Conservation (phyloP, 1,140 invertebrate species). For the Magallana gigas region DNA sequence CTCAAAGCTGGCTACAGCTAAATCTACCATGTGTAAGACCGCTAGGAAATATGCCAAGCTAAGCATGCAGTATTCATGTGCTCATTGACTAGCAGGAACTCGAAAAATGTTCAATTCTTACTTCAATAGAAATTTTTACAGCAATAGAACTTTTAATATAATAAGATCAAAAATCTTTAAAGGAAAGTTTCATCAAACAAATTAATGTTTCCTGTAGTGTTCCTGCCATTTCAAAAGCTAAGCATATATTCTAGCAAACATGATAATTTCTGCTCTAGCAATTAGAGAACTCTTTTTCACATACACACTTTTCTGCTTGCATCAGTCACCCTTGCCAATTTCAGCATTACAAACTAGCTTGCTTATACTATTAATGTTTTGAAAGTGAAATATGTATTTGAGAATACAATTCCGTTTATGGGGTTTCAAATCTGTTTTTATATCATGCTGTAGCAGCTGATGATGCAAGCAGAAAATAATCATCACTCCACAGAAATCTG, state of each 20-base stretch:
- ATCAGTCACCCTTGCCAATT: background rate
- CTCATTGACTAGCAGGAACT: background rate
- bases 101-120: background rate
- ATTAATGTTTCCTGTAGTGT: background rate
- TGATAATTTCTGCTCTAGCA: slow-evolving; percentile 30
- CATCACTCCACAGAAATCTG: slow-evolving; percentile 34
- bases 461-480: slow-evolving; percentile 21
- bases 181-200: background rate
- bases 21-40: slow-evolving; percentile 8
- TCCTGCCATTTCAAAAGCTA: slow-evolving; percentile 4
- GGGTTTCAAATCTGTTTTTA: too few relatives aligned
- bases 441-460: background rate
- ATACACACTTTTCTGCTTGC: background rate
- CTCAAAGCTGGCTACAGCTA: slow-evolving; percentile 9
- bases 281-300: background rate
- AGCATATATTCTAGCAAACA: slow-evolving; percentile 28
- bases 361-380: too few relatives aligned
- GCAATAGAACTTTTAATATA: too few relatives aligned
- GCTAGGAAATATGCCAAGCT: slow-evolving; percentile 8
- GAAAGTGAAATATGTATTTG: too few relatives aligned
- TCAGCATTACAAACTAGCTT: too few relatives aligned
- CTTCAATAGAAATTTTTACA: background rate
- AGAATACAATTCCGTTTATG: too few relatives aligned
- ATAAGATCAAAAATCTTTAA: background rate
- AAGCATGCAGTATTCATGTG: slow-evolving; percentile 4